Evolutionary conservation across 1,140 invertebrate genomes (phyloP), one percentile per base, ranked within the genome.

Genomic region (Portunus trituberculatus): DNA sequence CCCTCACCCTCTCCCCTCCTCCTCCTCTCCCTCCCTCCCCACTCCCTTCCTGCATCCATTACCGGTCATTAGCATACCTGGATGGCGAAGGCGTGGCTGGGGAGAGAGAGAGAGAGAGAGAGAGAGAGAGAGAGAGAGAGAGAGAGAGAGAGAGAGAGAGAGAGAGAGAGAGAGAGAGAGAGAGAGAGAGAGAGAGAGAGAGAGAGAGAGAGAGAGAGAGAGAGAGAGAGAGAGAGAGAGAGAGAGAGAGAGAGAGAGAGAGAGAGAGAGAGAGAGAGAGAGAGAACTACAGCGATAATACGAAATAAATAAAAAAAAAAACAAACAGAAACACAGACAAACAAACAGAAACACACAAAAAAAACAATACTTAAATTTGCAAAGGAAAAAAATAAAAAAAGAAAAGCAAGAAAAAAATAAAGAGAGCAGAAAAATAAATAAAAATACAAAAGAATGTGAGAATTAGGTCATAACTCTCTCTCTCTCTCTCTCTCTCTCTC

Each of bases 21-120:
- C 52, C 52, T 20, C 20, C 10, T 59, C 20, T 10, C 12, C 52
- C 52, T 10, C 52, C 20, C 8, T 59, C 52, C 20, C 7, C 14
- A 6, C 14, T 25, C 20, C 46, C 46, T 8, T 52, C 25, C 7
- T 10, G 8, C 25, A 1, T 16, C 48, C 31, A 91, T 91, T 91
- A 91, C 59, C 89, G 48, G 48, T 67, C n/a, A 91, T 91, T 91
- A 91, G 89, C 89, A 91, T 91, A 91, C 89, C 89, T 59, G 48
- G n/a, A 14, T 45, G 76, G 28, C 14, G 31, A 92, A 39, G 76
- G 91, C n/a, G 28, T 39, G 46, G 45, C 52, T 32, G 28, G 82
- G 32, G 7, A n/a, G 82, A 7, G 28, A 14, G 29, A n/a, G 29
- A 32, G 76, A 76, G 14, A 28, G 31, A 88, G 93, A 29, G 29